Evolutionary conservation across 2,888 invertebrate species (phyloP).

Genomic region (Oligia strigilis): DNA sequence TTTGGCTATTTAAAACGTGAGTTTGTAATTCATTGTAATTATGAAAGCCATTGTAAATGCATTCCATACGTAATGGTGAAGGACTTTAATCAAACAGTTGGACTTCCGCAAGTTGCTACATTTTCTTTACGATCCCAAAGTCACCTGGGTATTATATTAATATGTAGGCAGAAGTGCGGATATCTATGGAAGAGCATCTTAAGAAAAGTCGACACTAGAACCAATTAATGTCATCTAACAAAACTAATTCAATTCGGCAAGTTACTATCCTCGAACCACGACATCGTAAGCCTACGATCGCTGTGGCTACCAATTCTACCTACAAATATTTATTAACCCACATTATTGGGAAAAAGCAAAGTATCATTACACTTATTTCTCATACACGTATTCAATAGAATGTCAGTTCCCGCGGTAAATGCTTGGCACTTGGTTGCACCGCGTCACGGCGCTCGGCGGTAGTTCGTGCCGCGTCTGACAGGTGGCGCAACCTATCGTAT

Average conservation of each 20-base stretch:
- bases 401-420: slow-evolving; percentile 63
- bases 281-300: not conserved
- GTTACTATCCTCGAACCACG: not conserved
- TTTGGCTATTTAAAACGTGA: slow-evolving; percentile 56
- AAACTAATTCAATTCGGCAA: not conserved
- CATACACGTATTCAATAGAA: slow-evolving; percentile 59
- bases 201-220: not conserved
- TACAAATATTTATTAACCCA: slow-evolving; percentile 42
- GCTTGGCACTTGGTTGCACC: slow-evolving; percentile 54
- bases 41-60: slow-evolving; percentile 55
- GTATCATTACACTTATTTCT: slow-evolving; percentile 56
- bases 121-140: not conserved
- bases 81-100: slow-evolving; percentile 26
- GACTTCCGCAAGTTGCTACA: slow-evolving; percentile 40
- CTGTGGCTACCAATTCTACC: slow-evolving; percentile 1
- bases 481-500: slow-evolving; percentile 64
- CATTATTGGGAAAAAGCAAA: slow-evolving; percentile 51
- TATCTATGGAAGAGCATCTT: not conserved
- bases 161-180: not conserved
- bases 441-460: slow-evolving; percentile 53
- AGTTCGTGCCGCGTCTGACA: slow-evolving; percentile 65
- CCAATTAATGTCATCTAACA: not conserved
- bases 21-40: slow-evolving; percentile 54
- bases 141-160: not conserved
- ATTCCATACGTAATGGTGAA: slow-evolving; percentile 40